Evolutionary conservation across 2,888 invertebrate genomes (phyloP).

Genomic region (Drosophila neonasuta): DNA sequence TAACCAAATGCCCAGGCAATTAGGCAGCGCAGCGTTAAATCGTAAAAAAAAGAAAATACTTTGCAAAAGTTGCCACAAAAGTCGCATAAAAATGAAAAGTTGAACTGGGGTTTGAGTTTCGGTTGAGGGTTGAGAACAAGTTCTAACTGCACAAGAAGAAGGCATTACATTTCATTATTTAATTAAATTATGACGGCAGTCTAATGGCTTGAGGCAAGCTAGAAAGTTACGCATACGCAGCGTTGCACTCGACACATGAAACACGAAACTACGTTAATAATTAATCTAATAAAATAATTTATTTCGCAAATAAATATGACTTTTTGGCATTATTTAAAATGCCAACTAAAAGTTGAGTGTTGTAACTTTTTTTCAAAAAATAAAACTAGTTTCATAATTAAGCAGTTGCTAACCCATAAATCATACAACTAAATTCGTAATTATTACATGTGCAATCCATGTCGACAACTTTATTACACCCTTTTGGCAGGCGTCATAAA

Average conservation of each 20-base stretch:
- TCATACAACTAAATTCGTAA: not conserved
- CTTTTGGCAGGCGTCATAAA: not conserved
- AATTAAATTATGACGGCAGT: slow-evolving; percentile 46
- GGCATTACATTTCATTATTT: slow-evolving; percentile 35
- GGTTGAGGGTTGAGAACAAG: slow-evolving; percentile 4
- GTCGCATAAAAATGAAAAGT: slow-evolving; percentile 59
- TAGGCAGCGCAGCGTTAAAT: slow-evolving; percentile 51
- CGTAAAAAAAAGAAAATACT: slow-evolving; percentile 62
- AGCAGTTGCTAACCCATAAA: not conserved
- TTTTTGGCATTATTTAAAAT: not conserved
- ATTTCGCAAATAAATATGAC: not conserved
- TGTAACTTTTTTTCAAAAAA: not conserved
- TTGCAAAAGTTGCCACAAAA: slow-evolving; percentile 56
- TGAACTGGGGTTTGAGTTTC: not conserved
- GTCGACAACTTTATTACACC: not conserved
- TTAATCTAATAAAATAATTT: not conserved
- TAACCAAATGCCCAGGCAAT: slow-evolving; percentile 43
- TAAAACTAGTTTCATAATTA: not conserved
- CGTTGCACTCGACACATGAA: not conserved
- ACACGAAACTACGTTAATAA: not conserved
- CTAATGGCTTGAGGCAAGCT: slow-evolving; percentile 15
- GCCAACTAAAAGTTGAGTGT: not conserved
- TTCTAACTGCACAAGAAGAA: slow-evolving; percentile 14
- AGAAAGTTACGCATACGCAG: slow-evolving; percentile 20
- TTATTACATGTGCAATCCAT: not conserved